Percentiles rank a stretch among this genome's conserved stretches.
These are phyloP conservation scores for Agrotis puta DNA, from an alignment of 2,888 invertebrate species.

Conservation along the genomic window DNA sequence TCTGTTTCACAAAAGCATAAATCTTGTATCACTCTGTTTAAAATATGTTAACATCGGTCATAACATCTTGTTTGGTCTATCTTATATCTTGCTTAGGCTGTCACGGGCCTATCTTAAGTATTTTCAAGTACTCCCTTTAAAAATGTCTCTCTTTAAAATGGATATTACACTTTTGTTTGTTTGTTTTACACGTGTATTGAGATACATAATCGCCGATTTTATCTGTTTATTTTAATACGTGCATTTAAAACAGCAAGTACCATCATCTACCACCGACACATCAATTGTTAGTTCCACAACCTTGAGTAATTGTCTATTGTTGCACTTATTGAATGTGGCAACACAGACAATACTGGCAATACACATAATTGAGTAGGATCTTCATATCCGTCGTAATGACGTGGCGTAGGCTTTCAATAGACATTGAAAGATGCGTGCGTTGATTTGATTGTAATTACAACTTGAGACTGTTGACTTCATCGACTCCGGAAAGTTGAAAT, in stretches of 20 bases:
- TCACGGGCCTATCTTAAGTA: no score
- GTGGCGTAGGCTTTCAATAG: constrained; percentile 69
- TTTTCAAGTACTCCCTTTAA: no score
- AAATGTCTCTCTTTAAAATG: no score
- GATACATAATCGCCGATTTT: background rate
- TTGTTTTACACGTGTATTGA: no score
- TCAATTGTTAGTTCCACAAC: constrained; percentile 56
- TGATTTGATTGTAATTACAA: constrained; percentile 32
- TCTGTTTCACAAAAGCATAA: no score
- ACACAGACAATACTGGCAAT: constrained; percentile 61
- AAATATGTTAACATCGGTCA: background rate
- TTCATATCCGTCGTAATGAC: constrained; percentile 61
- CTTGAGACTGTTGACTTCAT: no score
- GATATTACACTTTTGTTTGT: no score
- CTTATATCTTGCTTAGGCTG: no score
- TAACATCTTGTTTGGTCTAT: background rate
- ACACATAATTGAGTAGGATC: constrained; percentile 70
- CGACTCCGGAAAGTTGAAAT: no score
- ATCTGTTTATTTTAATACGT: constrained; percentile 3
- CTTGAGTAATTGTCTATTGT: constrained; percentile 74
- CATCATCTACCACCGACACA: constrained; percentile 53
- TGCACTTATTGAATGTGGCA: constrained; percentile 64
- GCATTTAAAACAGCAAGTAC: constrained; percentile 14
- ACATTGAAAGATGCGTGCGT: constrained; percentile 53
- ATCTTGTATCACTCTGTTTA: no score